These are phyloP conservation scores for Neopipo cinnamomea DNA, from an alignment of 2,113 vertebrate species.

Conservation along the genomic window DNA sequence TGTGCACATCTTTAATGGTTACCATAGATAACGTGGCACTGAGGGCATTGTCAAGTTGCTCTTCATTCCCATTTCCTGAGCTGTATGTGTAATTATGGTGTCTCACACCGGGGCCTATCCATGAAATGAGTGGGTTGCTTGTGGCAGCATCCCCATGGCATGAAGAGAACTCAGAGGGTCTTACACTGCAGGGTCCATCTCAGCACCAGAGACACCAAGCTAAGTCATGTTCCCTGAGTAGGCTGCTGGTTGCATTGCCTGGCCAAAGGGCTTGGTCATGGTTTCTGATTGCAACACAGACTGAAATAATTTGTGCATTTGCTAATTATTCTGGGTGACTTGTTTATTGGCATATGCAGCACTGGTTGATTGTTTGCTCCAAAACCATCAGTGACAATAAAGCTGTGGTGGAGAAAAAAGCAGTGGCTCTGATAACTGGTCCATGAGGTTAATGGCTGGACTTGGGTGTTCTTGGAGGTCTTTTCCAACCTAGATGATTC, in stretches of 20 bases:
- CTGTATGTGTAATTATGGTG: rapidly evolving
- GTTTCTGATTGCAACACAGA: not conserved
- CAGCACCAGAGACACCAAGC: not conserved
- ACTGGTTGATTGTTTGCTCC: not conserved
- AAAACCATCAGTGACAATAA: not conserved
- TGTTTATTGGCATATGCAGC: not conserved
- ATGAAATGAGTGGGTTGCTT: not conserved
- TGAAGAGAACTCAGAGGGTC: not conserved
- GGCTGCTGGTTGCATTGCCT: not conserved
- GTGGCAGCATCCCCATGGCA: not conserved
- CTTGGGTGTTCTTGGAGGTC: not conserved
- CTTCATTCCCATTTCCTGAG: not conserved
- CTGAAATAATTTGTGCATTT: not conserved
- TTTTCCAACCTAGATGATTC: not conserved
- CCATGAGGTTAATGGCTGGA: not conserved
- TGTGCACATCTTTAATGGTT: conserved; percentile 6
- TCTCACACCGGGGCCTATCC: not conserved
- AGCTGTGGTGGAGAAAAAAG: too few relatives aligned
- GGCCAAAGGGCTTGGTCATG: not conserved
- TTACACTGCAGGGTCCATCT: not conserved
- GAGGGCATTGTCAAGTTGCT: not conserved
- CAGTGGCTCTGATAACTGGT: not conserved
- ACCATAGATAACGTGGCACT: not conserved
- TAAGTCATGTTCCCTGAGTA: not conserved
- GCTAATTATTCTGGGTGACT: not conserved